Conservation (phyloP, 2,888 invertebrate genomes). For the Melanchra persicariae region DNA sequence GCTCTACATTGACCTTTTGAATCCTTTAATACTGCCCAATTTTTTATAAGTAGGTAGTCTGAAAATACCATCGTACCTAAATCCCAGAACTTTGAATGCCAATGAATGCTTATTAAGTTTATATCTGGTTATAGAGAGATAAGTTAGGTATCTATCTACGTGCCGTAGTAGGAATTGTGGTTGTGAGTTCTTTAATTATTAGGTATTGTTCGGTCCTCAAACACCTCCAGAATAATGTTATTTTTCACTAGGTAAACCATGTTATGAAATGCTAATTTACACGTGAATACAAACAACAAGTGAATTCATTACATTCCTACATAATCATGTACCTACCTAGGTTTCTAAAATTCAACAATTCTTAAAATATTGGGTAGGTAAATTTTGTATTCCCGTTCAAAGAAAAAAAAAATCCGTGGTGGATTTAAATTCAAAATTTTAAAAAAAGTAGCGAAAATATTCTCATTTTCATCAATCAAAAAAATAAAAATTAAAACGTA, state of each 20-base stretch:
- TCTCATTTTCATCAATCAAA: background rate
- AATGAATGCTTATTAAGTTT: background rate
- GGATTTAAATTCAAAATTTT: background rate
- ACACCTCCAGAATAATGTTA: background rate
- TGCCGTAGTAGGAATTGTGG: background rate
- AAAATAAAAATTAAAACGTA: background rate
- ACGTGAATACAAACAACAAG: slow-evolving; percentile 50
- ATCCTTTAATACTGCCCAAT: background rate
- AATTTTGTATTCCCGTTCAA: background rate
- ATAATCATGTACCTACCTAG: slow-evolving; percentile 9
- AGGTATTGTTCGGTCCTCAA: background rate
- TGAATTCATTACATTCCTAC: slow-evolving; percentile 24
- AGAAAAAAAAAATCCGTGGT: background rate
- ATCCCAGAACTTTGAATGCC: background rate
- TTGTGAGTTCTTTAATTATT: background rate
- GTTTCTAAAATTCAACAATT: background rate
- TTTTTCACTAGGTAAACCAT: slow-evolving; percentile 3
- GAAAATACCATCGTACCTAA: background rate
- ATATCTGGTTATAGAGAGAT: no score
- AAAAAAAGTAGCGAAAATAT: background rate
- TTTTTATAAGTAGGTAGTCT: background rate
- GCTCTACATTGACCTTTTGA: background rate
- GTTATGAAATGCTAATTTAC: slow-evolving; percentile 52
- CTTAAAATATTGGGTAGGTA: background rate
- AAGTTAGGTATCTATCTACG: no score